phyloP scores from a whole-genome alignment of 1,140 invertebrate species.

The Aphaenogaster rudis region DNA sequence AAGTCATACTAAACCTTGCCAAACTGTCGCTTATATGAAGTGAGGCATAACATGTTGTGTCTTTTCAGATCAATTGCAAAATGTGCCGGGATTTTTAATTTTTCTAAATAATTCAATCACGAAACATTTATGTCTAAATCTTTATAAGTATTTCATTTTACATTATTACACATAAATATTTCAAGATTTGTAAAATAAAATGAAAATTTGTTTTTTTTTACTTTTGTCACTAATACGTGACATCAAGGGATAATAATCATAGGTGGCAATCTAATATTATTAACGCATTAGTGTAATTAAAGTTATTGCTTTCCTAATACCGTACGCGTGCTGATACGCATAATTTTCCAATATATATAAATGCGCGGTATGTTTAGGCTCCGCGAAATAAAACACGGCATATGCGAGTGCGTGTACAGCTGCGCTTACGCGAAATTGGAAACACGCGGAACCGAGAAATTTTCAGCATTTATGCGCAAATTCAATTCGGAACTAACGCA shows the following conservation, averaged over 20 bases:
- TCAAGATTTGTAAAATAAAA: neutral
- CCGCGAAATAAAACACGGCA: neutral
- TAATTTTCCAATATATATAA: slow-evolving; percentile 22
- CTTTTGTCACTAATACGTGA: neutral
- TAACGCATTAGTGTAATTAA: neutral
- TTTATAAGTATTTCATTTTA: neutral
- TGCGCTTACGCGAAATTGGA: slow-evolving; percentile 45
- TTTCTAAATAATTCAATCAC: neutral
- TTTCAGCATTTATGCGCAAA: slow-evolving; percentile 63
- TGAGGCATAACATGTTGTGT: neutral
- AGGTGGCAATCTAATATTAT: neutral
- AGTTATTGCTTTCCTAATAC: slow-evolving; percentile 6
- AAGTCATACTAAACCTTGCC: neutral
- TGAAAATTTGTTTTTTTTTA: neutral
- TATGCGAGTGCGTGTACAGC: slow-evolving; percentile 32
- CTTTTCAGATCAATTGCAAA: neutral
- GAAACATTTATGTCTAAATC: neutral
- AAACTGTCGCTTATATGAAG: neutral
- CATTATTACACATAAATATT: neutral
- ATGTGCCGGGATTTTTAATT: neutral
- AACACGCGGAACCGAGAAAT: slow-evolving; percentile 37
- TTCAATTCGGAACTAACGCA: slow-evolving; percentile 63
- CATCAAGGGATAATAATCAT: slow-evolving; percentile 10
- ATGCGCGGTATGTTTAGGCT: slow-evolving; percentile 30
- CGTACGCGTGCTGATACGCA: neutral